These are phyloP conservation scores for Engraulis encrasicolus DNA, from an alignment of 2,113 vertebrate species.

Conservation along the genomic window DNA sequence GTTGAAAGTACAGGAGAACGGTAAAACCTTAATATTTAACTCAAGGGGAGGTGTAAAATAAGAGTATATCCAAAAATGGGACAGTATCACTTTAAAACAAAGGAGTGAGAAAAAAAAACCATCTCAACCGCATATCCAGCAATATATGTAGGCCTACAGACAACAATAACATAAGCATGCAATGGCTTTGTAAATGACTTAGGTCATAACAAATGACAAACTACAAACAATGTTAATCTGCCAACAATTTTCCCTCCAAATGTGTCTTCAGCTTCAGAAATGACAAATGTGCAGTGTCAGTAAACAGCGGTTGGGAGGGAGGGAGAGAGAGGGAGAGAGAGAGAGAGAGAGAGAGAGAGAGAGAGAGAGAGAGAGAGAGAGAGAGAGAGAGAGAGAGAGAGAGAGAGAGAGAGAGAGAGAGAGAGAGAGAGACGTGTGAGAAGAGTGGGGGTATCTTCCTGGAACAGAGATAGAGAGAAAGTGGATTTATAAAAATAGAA, in stretches of 20 bases:
- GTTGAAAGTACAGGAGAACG: no score
- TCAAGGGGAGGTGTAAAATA: no score
- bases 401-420: not conserved
- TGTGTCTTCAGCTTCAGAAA: not conserved
- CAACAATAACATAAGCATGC: not conserved
- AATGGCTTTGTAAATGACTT: not conserved
- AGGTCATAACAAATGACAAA: not conserved
- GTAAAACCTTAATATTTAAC: no score
- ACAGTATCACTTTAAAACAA: no score
- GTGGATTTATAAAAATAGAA: no score
- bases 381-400: conserved; percentile 22
- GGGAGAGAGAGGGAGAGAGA: conserved; percentile 19
- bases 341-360: not conserved
- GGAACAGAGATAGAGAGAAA: no score
- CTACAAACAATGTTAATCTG: not conserved
- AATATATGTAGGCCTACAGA: no score
- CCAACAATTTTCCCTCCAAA: not conserved
- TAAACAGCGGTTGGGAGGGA: conserved; percentile 6
- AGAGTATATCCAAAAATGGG: no score
- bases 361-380: not conserved
- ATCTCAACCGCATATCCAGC: not conserved
- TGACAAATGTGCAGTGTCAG: not conserved
- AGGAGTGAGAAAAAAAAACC: not conserved
- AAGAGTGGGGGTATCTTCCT: no score
- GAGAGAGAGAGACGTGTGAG: not conserved